Percentiles rank a stretch among this genome's conserved stretches.
Conservation (phyloP, 2,113 vertebrate genomes). For the Neomonachus schauinslandi region DNA sequence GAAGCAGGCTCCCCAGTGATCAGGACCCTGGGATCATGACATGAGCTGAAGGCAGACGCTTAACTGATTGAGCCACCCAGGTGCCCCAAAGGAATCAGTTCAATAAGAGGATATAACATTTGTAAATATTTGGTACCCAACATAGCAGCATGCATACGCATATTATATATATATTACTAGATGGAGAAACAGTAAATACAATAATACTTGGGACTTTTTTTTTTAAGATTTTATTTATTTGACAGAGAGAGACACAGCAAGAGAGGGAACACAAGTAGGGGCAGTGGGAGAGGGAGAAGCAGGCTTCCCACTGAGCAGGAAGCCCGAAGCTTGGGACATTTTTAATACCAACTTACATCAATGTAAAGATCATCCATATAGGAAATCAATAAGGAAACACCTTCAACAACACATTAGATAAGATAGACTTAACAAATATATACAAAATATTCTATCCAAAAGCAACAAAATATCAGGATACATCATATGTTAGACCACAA, state of each 20-base stretch:
- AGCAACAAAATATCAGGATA: background rate
- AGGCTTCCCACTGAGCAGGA: no score
- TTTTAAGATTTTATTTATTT: no score
- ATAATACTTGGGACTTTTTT: no score
- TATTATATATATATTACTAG: background rate
- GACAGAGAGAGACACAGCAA: no score
- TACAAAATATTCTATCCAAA: background rate
- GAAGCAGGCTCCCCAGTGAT: no score
- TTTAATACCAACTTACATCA: background rate
- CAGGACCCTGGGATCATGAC: no score
- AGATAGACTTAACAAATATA: background rate
- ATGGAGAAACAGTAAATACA: background rate
- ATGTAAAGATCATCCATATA: background rate
- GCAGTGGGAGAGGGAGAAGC: no score
- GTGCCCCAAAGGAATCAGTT: background rate
- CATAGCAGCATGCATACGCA: background rate
- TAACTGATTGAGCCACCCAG: no score
- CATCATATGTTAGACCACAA: background rate
- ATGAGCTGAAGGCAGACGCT: no score
- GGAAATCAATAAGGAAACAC: background rate
- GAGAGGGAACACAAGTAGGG: no score
- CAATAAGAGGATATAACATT: background rate
- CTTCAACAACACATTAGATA: background rate
- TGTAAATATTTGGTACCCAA: background rate
- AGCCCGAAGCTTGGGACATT: background rate